Conservation (phyloP, 2,113 vertebrate genomes). For the Tympanuchus pallidicinctus region DNA sequence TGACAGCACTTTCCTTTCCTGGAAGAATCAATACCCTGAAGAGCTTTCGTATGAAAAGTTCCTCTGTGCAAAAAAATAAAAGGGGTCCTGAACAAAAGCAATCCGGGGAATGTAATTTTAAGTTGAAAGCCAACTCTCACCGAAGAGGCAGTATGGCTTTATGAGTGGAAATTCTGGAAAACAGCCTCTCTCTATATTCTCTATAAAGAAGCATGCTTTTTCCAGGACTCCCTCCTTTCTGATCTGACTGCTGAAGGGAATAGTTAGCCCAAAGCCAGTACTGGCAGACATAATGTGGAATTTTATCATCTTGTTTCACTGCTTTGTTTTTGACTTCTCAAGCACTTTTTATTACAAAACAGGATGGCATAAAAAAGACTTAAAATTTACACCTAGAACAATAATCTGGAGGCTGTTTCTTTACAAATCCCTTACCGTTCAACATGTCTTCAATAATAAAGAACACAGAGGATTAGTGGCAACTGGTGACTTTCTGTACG, state of each 20-base stretch:
- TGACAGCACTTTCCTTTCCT: background rate
- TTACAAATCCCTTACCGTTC: constrained; percentile 18
- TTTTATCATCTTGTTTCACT: constrained; percentile 47
- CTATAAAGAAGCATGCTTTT: constrained; percentile 25
- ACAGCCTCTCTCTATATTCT: background rate
- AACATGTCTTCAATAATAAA: constrained; percentile 17
- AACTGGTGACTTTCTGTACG: background rate
- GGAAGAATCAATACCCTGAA: background rate
- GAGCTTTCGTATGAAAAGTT: background rate
- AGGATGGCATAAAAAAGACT: constrained; percentile 8
- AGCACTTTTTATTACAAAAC: constrained; percentile 31
- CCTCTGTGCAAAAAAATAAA: background rate
- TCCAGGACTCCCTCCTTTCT: constrained; percentile 5
- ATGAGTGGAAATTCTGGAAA: constrained; percentile 48
- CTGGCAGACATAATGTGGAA: background rate
- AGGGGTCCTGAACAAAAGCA: background rate
- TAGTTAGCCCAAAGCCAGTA: constrained; percentile 8
- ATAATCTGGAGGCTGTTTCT: constrained; percentile 36
- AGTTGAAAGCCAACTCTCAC: constrained; percentile 11
- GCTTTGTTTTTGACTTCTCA: constrained; percentile 42
- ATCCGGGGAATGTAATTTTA: constrained; percentile 24
- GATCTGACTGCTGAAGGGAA: constrained; percentile 48
- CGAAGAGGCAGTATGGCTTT: constrained; percentile 38
- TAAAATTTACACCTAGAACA: constrained; percentile 55
- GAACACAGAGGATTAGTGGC: constrained; percentile 27